phyloP scores from a whole-genome alignment of 2,797 vertebrate genomes.

The Helostoma temminkii region DNA sequence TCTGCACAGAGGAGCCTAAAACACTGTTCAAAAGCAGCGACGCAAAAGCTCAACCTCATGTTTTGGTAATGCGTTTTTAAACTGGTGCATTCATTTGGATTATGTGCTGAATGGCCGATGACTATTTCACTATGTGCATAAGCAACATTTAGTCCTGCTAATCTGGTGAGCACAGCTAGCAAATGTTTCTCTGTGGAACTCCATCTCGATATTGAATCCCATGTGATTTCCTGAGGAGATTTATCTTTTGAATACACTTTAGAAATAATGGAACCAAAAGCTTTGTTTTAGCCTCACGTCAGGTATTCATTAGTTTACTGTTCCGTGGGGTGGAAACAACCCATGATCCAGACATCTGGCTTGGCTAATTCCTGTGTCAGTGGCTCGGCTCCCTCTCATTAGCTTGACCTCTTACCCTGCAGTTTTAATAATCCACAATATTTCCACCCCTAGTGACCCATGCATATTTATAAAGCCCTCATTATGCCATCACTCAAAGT shows the following conservation, averaged over 20 bases:
- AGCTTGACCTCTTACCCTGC: constrained; percentile 80
- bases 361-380: constrained; percentile 46
- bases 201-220: neutral
- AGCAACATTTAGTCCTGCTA: neutral
- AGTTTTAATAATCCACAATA: constrained; percentile 82
- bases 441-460: constrained; percentile 76
- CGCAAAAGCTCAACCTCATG: neutral
- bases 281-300: neutral
- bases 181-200: constrained; percentile 11
- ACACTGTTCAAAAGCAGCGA: neutral
- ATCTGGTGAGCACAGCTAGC: neutral
- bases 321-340: constrained; percentile 42
- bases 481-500: constrained; percentile 85
- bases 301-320: constrained; percentile 13
- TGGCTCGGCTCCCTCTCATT: constrained; percentile 61
- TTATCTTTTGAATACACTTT: constrained; percentile 5
- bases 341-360: constrained; percentile 53
- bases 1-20: neutral
- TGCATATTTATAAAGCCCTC: constrained; percentile 84
- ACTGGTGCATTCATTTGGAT: neutral
- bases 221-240: constrained; percentile 8
- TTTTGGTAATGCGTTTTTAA: neutral
- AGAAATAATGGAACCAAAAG: constrained; percentile 12
- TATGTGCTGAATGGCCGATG: too few relatives aligned
- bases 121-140: too few relatives aligned